Evolutionary conservation across 2,888 invertebrate genomes (phyloP).

Genomic region (Tipula unca): DNA sequence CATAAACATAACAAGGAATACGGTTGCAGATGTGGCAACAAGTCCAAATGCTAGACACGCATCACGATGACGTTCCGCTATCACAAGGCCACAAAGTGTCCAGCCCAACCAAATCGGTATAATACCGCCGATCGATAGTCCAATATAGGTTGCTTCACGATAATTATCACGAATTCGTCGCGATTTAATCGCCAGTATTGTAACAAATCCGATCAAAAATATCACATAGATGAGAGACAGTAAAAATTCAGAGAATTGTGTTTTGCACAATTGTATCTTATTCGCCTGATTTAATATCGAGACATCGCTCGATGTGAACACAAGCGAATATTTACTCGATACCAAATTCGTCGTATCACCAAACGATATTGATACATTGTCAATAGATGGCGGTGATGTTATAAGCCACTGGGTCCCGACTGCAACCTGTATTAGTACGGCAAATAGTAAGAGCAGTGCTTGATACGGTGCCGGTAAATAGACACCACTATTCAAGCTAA

Average conservation of each 20-base stretch:
- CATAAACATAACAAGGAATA: conserved; percentile 90
- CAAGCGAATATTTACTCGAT: conserved; percentile 26
- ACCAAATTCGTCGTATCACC: conserved; percentile 23
- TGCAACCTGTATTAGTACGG: conserved; percentile 81
- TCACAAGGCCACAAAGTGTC: conserved; percentile 73
- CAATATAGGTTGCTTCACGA: conserved; percentile 87
- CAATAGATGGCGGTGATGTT: conserved; percentile 62
- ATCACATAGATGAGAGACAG: conserved; percentile 76
- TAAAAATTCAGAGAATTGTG: conserved; percentile 61
- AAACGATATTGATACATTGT: conserved; percentile 41
- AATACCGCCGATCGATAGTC: conserved; percentile 75
- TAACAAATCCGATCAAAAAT: conserved; percentile 74
- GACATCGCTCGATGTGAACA: conserved; percentile 30
- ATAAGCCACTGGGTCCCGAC: conserved; percentile 79
- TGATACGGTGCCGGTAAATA: conserved; percentile 91
- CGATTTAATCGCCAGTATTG: conserved; percentile 75
- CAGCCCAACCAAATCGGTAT: conserved; percentile 82
- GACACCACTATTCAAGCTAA: conserved; percentile 84
- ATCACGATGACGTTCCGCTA: conserved; percentile 70
- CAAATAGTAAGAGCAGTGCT: conserved; percentile 78
- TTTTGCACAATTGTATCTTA: conserved; percentile 50
- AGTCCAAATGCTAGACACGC: conserved; percentile 87
- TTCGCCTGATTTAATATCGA: conserved; percentile 32
- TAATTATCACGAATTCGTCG: conserved; percentile 88
- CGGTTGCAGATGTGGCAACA: conserved; percentile 71